phyloP scores from a whole-genome alignment of 2,888 invertebrate genomes.

The Nysson spinosus region DNA sequence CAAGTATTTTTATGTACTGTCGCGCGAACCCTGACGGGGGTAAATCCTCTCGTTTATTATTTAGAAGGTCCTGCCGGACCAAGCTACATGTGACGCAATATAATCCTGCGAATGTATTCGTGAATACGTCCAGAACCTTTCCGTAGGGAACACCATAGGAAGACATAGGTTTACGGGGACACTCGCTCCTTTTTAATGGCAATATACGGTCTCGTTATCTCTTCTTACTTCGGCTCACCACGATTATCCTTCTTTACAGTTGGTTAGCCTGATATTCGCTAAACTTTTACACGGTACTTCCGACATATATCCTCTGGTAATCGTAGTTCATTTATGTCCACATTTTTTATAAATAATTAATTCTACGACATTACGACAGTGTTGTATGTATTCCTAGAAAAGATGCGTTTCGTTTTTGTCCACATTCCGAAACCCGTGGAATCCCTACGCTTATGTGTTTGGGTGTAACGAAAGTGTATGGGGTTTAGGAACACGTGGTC shows the following conservation, averaged over 20 bases:
- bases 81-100: conserved; percentile 1
- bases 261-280: conserved; percentile 41
- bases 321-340: conserved; percentile 4
- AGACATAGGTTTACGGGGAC: conserved; percentile 49
- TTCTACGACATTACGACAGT: too few relatives aligned
- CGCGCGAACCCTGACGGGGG: conserved; percentile 66
- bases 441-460: too few relatives aligned
- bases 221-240: conserved; percentile 55
- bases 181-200: conserved; percentile 49
- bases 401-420: too few relatives aligned
- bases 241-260: conserved; percentile 54
- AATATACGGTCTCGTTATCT: conserved; percentile 56
- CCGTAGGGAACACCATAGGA: conserved; percentile 18
- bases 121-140: conserved; percentile 12
- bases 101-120: background rate
- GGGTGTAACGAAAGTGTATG: background rate
- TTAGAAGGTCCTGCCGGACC: conserved; percentile 71
- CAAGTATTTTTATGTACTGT: conserved; percentile 76
- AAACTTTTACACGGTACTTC: background rate
- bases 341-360: too few relatives aligned
- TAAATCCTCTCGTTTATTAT: conserved; percentile 77
- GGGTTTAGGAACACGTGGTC: conserved; percentile 33
- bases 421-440: too few relatives aligned
- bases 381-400: too few relatives aligned
- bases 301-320: background rate